These are phyloP conservation scores for Abrostola triplasia DNA, from an alignment of 2,888 invertebrate species.

Conservation along the genomic window DNA sequence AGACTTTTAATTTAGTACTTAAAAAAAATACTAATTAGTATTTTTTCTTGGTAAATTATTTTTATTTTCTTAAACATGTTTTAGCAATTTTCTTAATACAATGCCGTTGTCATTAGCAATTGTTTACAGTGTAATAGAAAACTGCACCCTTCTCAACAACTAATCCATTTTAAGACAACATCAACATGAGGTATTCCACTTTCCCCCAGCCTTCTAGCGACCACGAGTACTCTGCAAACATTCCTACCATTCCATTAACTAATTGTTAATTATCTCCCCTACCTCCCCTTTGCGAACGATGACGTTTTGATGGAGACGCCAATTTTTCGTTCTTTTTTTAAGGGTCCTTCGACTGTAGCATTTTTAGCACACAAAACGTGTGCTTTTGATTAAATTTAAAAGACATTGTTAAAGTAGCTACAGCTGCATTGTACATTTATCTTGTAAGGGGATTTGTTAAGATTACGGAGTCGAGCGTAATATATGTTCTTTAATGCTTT, in stretches of 20 bases:
- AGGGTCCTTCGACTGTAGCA: conserved; percentile 18
- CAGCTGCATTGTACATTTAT: conserved; percentile 6
- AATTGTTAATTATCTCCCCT: conserved; percentile 79
- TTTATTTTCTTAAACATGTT: neutral
- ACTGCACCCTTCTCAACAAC: conserved; percentile 46
- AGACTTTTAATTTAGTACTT: too few relatives aligned
- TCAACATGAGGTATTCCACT: conserved; percentile 56
- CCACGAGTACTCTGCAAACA: conserved; percentile 65
- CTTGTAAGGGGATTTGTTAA: conserved; percentile 3
- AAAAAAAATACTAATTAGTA: too few relatives aligned
- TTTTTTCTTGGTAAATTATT: too few relatives aligned
- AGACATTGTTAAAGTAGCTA: conserved; percentile 7
- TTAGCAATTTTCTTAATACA: neutral
- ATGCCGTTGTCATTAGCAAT: conserved; percentile 31
- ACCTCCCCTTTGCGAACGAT: conserved; percentile 53
- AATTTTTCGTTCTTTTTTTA: conserved; percentile 62
- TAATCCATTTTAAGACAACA: conserved; percentile 59
- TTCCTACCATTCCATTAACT: conserved; percentile 74
- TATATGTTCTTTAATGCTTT: conserved; percentile 7
- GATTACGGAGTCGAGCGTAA: conserved; percentile 1
- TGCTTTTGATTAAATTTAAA: conserved; percentile 11
- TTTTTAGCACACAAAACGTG: conserved; percentile 19
- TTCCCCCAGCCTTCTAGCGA: conserved; percentile 55
- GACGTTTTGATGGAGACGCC: conserved; percentile 72
- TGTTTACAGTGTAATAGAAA: conserved; percentile 35